Evolutionary conservation across 2,797 vertebrate genomes (phyloP).

Genomic region (Chaetodon trifasciatus): DNA sequence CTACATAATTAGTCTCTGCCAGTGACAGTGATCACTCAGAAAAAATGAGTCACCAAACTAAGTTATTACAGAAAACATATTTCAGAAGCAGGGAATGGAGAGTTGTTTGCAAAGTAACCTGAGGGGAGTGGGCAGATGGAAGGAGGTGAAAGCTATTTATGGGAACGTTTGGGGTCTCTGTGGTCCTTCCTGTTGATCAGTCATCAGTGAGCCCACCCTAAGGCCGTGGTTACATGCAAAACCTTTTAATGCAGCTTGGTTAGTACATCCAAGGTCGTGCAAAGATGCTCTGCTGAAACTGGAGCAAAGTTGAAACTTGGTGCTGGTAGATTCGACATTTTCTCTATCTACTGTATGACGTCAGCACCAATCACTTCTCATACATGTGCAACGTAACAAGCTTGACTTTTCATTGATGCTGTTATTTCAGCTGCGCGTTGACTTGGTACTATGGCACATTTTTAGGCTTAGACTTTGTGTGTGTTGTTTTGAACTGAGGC

Average conservation of each 20-base stretch:
- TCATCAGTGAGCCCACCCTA: constrained; percentile 32
- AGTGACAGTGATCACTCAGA: constrained; percentile 33
- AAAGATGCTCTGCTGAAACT: background rate
- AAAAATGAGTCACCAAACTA: constrained; percentile 5
- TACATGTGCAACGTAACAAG: too few relatives aligned
- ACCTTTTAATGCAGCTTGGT: constrained; percentile 23
- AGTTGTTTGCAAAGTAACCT: constrained; percentile 24
- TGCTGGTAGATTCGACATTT: too few relatives aligned
- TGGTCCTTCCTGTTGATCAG: constrained; percentile 37
- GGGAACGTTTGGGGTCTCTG: constrained; percentile 37
- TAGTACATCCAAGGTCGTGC: constrained; percentile 20
- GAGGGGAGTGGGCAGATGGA: constrained; percentile 30
- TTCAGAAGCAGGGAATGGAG: constrained; percentile 6
- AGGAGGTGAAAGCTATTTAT: constrained; percentile 36
- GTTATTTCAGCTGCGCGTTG: background rate
- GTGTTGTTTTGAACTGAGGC: background rate
- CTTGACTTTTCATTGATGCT: too few relatives aligned
- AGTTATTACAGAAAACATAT: constrained; percentile 8
- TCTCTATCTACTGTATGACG: too few relatives aligned
- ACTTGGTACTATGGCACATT: background rate
- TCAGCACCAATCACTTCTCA: too few relatives aligned
- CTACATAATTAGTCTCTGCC: constrained; percentile 22
- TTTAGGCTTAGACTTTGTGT: background rate
- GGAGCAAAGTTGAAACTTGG: background rate
- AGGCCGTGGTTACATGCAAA: constrained; percentile 24